A percentile compares a stretch with the other conserved stretches of the same genome.
phyloP scores from a whole-genome alignment of 2,888 invertebrate genomes.

The Ceraclea dissimilis region DNA sequence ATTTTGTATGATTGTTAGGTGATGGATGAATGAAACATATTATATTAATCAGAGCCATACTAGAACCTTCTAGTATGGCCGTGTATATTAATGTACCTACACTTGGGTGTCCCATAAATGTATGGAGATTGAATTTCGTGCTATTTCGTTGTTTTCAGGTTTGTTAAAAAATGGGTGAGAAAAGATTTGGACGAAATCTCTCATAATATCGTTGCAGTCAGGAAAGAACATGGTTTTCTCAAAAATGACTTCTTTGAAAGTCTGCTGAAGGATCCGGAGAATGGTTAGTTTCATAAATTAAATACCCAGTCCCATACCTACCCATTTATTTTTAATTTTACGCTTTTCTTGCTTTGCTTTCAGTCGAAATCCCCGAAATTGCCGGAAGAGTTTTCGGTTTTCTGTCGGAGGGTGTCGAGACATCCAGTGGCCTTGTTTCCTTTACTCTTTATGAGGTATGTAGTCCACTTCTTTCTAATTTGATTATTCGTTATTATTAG shows the following conservation, averaged over 20 bases:
- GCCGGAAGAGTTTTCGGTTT: constrained; percentile 18
- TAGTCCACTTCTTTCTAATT: background rate
- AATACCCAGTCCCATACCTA: no score
- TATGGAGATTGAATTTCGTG: no score
- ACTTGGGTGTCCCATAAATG: no score
- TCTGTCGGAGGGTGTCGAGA: constrained; percentile 19
- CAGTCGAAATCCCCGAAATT: constrained; percentile 7
- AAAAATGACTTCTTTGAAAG: constrained; percentile 17
- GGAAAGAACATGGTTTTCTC: constrained; percentile 11
- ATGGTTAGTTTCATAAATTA: constrained; percentile 7
- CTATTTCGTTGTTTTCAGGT: constrained; percentile 12
- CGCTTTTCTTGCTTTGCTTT: background rate
- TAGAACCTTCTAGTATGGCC: no score
- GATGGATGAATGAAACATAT: no score
- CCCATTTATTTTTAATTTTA: background rate
- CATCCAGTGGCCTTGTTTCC: constrained; percentile 13
- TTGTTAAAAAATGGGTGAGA: constrained; percentile 10
- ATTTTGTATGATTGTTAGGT: no score
- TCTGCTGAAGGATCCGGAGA: constrained; percentile 12
- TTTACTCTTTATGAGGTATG: constrained; percentile 17
- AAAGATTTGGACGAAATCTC: constrained; percentile 12
- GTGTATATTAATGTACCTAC: no score
- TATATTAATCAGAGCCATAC: no score
- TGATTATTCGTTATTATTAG: background rate
- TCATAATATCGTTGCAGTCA: constrained; percentile 7